Base-by-base conservation (phyloP, 2,888 invertebrate species). In the Chloroclystis v-ata region DNA sequence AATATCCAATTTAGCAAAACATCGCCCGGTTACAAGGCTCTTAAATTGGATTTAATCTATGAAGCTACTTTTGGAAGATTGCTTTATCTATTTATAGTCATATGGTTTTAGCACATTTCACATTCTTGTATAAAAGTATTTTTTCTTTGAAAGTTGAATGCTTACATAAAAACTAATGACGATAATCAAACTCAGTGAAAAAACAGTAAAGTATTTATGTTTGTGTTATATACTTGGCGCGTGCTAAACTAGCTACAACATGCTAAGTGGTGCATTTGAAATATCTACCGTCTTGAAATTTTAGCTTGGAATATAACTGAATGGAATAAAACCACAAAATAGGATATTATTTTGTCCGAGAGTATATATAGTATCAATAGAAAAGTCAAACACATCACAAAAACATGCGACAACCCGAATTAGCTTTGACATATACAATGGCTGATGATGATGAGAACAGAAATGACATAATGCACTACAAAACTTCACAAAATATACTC, bases 351-450 rank as follows among this genome's bases (percentile, higher is more conserved):
- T 3, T 20, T 20, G 20, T 20, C n/a, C 9, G 14, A 14, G 20
- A 20, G 10, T 35, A 7, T 16, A 1, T 5, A 6, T 14, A 14
- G 9, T 13, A 14, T 2, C 13, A 6, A 11, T 11, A 35, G 20
- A 35, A 16, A 35, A 20, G 16, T 35, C 35, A 35, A 24, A 20
- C 4, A 20, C 61, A 65, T 61, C 75, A 74, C 69, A 60, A 70
- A 60, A 61, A 59, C 60, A 63, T 63, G 57, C 53, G 56, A 47
- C 47, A 54, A 45, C 47, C 48, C 48, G 52, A 52, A 58, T 46
- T 66, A 71, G 68, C 68, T 69, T 20, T 72, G 69, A 76, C 74
- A 64, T 61, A 62, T 65, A 75, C 73, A 78, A 75, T 74, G 78
- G 73, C 78, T 67, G 49, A 50, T 41, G 46, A 52, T 52, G 52